Evolutionary conservation across 92 coral and sea anemone genomes (phyloP).

Genomic region (Virgularia gustaviana): DNA sequence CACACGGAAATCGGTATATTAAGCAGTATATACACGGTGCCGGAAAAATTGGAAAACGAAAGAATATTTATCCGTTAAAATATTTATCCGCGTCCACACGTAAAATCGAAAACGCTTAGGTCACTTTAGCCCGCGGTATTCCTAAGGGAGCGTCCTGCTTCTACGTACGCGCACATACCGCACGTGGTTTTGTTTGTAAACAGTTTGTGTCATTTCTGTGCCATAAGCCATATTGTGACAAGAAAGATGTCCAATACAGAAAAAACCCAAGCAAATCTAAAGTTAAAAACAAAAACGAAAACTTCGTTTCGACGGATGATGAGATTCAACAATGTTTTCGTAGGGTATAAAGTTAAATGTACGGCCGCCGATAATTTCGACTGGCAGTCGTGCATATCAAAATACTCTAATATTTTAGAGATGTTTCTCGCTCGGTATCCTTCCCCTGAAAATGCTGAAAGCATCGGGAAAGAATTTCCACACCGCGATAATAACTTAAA

Average conservation of each 20-base stretch:
- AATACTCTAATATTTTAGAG: slow-evolving; percentile 14
- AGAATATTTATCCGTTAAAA: too few relatives aligned
- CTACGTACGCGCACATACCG: too few relatives aligned
- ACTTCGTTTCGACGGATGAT: not conserved
- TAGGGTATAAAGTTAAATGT: not conserved
- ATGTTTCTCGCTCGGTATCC: slow-evolving; percentile 12
- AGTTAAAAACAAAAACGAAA: not conserved
- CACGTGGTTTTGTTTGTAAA: too few relatives aligned
- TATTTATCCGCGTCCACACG: too few relatives aligned
- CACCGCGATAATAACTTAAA: not conserved
- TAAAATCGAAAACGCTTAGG: too few relatives aligned
- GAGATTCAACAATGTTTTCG: not conserved
- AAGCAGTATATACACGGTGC: too few relatives aligned
- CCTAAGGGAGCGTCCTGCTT: too few relatives aligned
- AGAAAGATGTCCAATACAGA: not conserved
- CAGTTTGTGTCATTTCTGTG: too few relatives aligned
- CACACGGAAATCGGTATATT: too few relatives aligned
- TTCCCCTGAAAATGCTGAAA: slow-evolving; percentile 16
- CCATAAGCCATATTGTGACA: too few relatives aligned
- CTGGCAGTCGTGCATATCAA: not conserved
- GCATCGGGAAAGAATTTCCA: slow-evolving; percentile 5
- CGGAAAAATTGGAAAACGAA: too few relatives aligned
- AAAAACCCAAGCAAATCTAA: not conserved
- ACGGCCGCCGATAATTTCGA: not conserved
- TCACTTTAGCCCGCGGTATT: too few relatives aligned